A percentile compares a stretch with the other conserved stretches of the same genome.
Evolutionary conservation across 2,797 vertebrate genomes (phyloP).

Genomic region (Lithobates sylvaticus): DNA sequence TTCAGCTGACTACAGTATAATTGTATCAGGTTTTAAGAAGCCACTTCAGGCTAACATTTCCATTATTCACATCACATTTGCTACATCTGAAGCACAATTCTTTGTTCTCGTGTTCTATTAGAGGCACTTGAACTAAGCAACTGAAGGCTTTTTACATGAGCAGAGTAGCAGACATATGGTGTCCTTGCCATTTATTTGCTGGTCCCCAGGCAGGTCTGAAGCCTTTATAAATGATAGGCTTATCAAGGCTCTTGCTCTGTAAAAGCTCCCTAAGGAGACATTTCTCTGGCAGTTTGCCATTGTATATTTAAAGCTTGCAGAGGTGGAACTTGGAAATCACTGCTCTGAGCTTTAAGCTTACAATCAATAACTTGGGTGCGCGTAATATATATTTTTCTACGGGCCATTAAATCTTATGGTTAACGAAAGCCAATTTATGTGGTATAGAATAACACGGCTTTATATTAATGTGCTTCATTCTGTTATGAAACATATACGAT

Average conservation of each 20-base stretch:
- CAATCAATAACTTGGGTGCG: constrained; percentile 43
- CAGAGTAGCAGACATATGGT: constrained; percentile 50
- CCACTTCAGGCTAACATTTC: constrained; percentile 48
- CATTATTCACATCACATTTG: constrained; percentile 50
- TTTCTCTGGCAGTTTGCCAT: constrained; percentile 61
- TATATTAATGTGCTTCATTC: neutral
- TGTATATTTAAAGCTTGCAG: constrained; percentile 65
- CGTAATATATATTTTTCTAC: constrained; percentile 3
- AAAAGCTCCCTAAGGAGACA: constrained; percentile 64
- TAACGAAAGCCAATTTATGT: neutral
- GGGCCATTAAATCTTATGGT: constrained; percentile 22
- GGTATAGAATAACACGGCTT: neutral
- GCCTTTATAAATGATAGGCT: constrained; percentile 70
- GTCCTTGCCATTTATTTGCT: constrained; percentile 62
- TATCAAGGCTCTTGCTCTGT: constrained; percentile 69
- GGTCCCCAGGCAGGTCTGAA: constrained; percentile 68
- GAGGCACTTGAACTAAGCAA: constrained; percentile 33
- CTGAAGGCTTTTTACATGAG: constrained; percentile 58
- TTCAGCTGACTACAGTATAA: constrained; percentile 17
- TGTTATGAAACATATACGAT: neutral
- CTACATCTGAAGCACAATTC: constrained; percentile 33
- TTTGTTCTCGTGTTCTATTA: constrained; percentile 44
- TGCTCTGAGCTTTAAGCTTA: constrained; percentile 52
- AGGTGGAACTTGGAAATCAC: constrained; percentile 52
- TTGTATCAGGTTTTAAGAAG: constrained; percentile 35